Conservation (phyloP, 2,113 vertebrate species). For the Dipodomys stephensi region DNA sequence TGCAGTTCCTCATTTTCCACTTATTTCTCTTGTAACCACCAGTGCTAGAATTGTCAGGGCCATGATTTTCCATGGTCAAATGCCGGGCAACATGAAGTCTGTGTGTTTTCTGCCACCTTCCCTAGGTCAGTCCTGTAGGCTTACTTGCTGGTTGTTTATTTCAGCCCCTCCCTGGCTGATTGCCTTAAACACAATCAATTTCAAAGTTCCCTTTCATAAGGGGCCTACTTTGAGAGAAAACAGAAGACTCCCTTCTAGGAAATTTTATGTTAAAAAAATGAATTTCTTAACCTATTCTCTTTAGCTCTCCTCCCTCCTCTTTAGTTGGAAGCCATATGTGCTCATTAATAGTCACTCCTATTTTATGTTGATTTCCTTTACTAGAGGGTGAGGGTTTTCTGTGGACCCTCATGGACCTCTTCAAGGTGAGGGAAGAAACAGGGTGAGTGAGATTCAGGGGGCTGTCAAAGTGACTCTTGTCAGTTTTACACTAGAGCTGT, state of each 20-base stretch:
- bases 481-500: background rate
- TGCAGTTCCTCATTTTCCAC: constrained; percentile 50
- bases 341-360: background rate
- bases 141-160: constrained; percentile 47
- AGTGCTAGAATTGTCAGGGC: constrained; percentile 14
- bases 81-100: background rate
- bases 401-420: background rate
- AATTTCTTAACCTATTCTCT: constrained; percentile 22
- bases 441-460: background rate
- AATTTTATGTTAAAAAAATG: background rate
- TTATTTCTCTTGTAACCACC: constrained; percentile 48
- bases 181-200: constrained; percentile 72
- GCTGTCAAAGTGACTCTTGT: background rate
- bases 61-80: constrained; percentile 6
- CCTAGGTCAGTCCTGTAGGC: background rate
- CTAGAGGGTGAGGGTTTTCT: constrained; percentile 16
- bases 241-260: constrained; percentile 33
- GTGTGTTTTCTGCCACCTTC: background rate
- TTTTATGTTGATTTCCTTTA: constrained; percentile 16
- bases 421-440: background rate
- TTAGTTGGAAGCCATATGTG: constrained; percentile 24
- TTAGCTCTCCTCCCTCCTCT: constrained; percentile 9
- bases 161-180: constrained; percentile 63
- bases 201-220: constrained; percentile 67
- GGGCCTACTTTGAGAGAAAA: constrained; percentile 59